These are phyloP conservation scores for Cydia fagiglandana DNA, from an alignment of 1,140 invertebrate species.

Conservation along the genomic window DNA sequence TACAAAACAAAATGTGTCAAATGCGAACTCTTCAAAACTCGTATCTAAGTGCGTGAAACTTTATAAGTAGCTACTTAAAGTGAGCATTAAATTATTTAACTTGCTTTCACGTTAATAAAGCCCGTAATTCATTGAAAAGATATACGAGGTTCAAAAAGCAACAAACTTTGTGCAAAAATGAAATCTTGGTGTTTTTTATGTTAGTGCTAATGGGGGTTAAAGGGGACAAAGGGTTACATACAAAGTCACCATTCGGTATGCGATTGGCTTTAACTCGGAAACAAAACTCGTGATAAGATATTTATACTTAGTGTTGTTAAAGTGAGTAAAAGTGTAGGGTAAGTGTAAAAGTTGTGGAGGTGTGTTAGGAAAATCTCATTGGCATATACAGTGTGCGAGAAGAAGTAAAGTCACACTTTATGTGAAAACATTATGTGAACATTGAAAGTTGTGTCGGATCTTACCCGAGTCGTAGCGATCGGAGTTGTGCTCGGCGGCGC, in stretches of 20 bases:
- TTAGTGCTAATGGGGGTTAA: not conserved
- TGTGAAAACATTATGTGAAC: slow-evolving; percentile 5
- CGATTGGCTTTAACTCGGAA: not conserved
- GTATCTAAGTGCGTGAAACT: not conserved
- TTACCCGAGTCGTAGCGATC: slow-evolving; percentile 60
- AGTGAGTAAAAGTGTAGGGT: slow-evolving; percentile 20
- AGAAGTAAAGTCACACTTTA: slow-evolving; percentile 2
- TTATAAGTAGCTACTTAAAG: not conserved
- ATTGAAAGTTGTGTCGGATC: slow-evolving; percentile 37
- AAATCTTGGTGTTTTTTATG: not conserved
- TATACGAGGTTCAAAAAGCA: not conserved
- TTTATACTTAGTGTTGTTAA: not conserved
- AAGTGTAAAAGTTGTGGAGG: slow-evolving; percentile 7
- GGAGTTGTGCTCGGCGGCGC: slow-evolving; percentile 48
- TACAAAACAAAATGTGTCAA: slow-evolving; percentile 21
- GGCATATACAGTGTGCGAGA: slow-evolving; percentile 24
- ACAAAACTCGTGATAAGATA: slow-evolving; percentile 1
- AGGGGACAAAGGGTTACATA: not conserved
- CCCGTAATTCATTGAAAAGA: not conserved
- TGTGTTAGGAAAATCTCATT: slow-evolving; percentile 20
- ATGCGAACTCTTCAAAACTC: not conserved
- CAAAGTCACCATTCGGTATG: slow-evolving; percentile 7
- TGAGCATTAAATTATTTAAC: not conserved
- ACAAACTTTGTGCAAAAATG: not conserved
- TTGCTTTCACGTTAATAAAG: not conserved